phyloP scores from a whole-genome alignment of 1,140 invertebrate species.

The Cherax destructor region DNA sequence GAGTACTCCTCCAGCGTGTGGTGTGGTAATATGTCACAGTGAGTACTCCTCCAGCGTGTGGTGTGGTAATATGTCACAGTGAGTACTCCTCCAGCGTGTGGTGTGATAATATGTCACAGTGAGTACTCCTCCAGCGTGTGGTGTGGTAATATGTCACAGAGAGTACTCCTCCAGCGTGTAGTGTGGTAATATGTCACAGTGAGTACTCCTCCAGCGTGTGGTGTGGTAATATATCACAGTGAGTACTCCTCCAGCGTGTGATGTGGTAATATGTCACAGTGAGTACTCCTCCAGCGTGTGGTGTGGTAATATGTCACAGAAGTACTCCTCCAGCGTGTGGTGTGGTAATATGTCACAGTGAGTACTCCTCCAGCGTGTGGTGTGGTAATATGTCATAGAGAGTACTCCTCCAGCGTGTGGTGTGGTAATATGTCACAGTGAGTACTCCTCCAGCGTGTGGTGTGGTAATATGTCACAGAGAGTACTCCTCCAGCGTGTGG shows the following conservation, averaged over 20 bases:
- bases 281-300: background rate
- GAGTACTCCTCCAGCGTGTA: background rate
- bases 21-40: background rate
- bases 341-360: background rate
- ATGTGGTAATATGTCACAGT: background rate
- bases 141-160: background rate
- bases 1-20: background rate
- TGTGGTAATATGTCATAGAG: background rate
- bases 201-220: background rate
- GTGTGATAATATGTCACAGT: background rate
- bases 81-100: background rate
- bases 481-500: background rate
- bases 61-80: background rate
- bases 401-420: background rate
- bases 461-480: background rate
- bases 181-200: background rate
- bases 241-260: background rate
- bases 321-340: background rate
- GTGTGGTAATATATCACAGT: background rate
- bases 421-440: background rate
- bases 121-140: background rate
- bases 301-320: background rate
- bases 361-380: background rate
- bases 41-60: background rate
- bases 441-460: background rate